These are phyloP conservation scores for Sphinx pinastri DNA, from an alignment of 2,888 invertebrate species.

Conservation along the genomic window DNA sequence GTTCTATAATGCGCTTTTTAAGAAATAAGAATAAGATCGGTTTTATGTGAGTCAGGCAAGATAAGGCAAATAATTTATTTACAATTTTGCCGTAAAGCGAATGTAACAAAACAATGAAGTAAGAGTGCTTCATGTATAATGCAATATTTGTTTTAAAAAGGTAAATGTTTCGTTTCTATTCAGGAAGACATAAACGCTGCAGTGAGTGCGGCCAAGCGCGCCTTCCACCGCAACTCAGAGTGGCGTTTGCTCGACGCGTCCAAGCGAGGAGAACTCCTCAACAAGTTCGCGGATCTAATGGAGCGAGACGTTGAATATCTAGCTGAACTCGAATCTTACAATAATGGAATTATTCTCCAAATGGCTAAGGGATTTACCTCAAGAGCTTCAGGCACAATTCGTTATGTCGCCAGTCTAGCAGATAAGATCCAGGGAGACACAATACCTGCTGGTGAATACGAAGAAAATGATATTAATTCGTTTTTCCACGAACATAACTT, in stretches of 20 bases:
- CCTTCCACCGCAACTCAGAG: constrained; percentile 87
- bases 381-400: constrained; percentile 77
- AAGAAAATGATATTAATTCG: too few relatives aligned
- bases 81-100: too few relatives aligned
- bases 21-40: too few relatives aligned
- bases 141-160: too few relatives aligned
- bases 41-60: too few relatives aligned
- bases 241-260: constrained; percentile 94
- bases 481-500: too few relatives aligned
- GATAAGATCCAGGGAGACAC: constrained; percentile 91
- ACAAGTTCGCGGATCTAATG: constrained; percentile 90
- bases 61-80: too few relatives aligned
- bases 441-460: constrained; percentile 79
- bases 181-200: constrained; percentile 89
- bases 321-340: constrained; percentile 93
- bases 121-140: too few relatives aligned
- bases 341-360: constrained; percentile 93
- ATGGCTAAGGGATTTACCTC: constrained; percentile 83
- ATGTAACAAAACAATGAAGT: too few relatives aligned
- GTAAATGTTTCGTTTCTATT: background rate
- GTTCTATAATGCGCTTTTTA: too few relatives aligned
- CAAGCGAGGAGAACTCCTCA: constrained; percentile 87
- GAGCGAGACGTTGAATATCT: constrained; percentile 89
- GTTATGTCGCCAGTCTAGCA: constrained; percentile 93
- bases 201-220: constrained; percentile 88